These are phyloP conservation scores for Melanostoma scalare DNA, from an alignment of 2,888 invertebrate genomes.

Conservation along the genomic window DNA sequence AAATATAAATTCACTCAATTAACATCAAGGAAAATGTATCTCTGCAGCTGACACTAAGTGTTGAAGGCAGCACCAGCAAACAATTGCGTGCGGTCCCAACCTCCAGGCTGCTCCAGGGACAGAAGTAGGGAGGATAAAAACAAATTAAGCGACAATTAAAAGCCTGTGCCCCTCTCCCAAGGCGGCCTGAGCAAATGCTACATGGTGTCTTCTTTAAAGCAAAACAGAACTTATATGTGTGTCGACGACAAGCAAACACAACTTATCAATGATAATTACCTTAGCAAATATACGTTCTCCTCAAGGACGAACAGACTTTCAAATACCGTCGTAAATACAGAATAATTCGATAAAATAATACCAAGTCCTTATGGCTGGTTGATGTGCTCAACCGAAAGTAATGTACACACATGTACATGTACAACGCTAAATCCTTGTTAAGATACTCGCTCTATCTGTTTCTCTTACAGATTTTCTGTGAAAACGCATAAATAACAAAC, in stretches of 20 bases:
- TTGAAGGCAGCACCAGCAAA: constrained; percentile 17
- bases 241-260: constrained; percentile 22
- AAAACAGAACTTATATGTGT: constrained; percentile 1
- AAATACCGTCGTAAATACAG: constrained; percentile 47
- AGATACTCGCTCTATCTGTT: constrained; percentile 41
- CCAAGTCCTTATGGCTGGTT: constrained; percentile 44
- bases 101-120: constrained; percentile 5
- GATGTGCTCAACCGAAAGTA: constrained; percentile 59
- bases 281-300: constrained; percentile 11
- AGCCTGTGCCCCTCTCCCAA: constrained; percentile 17
- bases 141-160: constrained; percentile 65
- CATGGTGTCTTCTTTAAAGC: constrained; percentile 8
- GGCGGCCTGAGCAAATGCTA: neutral
- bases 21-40: constrained; percentile 10
- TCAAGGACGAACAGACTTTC: constrained; percentile 42
- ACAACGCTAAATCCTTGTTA: constrained; percentile 67
- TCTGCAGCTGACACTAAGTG: constrained; percentile 62
- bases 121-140: constrained; percentile 26
- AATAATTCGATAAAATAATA: constrained; percentile 67
- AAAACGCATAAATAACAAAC: constrained; percentile 64
- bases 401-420: constrained; percentile 54
- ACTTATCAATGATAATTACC: constrained; percentile 64
- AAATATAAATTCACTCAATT: constrained; percentile 5
- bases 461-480: constrained; percentile 50
- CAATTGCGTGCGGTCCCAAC: neutral